Evolutionary conservation across 64 coral and sea anemone species (phyloP).

Genomic region (Hydrozoanthus tunicans): DNA sequence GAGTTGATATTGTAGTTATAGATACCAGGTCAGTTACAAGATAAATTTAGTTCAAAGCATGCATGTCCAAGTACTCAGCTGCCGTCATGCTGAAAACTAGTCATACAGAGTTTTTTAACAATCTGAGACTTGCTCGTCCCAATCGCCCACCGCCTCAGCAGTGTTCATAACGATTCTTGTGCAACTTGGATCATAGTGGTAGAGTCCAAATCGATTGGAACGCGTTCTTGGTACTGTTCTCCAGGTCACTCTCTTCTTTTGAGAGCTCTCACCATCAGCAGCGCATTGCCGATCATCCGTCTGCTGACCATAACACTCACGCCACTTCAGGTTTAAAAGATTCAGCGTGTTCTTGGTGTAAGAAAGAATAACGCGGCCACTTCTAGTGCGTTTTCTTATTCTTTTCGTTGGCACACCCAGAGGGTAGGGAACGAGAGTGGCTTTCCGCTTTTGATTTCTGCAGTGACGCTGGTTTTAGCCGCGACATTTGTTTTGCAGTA

Average conservation of each 20-base stretch:
- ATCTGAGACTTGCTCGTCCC: neutral
- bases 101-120: neutral
- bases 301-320: neutral
- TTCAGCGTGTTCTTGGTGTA: neutral
- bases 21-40: neutral
- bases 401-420: neutral
- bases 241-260: neutral
- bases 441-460: neutral
- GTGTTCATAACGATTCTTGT: neutral
- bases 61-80: neutral
- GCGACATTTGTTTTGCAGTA: neutral
- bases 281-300: neutral
- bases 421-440: neutral
- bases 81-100: neutral
- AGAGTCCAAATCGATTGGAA: conserved; percentile 6
- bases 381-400: conserved; percentile 5
- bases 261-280: neutral
- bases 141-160: neutral
- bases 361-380: conserved; percentile 5
- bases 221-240: neutral
- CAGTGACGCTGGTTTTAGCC: too few relatives aligned
- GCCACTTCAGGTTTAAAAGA: conserved; percentile 6
- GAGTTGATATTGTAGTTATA: neutral
- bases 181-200: neutral
- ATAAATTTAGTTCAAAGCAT: neutral